phyloP scores from a whole-genome alignment of 2,888 invertebrate species.

The Agrotis exclamationis region DNA sequence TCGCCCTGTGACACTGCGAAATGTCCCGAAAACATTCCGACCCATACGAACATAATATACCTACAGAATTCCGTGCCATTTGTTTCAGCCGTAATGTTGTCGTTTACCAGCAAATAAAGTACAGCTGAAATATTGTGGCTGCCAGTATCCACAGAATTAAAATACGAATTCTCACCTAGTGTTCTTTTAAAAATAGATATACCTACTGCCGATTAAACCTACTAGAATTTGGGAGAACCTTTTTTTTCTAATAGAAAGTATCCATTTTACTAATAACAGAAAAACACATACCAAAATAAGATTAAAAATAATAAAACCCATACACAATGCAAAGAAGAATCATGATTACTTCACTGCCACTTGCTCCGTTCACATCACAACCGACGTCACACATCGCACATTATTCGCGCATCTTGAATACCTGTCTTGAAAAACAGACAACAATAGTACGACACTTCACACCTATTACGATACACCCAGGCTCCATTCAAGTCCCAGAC shows the following conservation, averaged over 20 bases:
- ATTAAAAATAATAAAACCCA: not conserved
- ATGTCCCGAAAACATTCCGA: slow-evolving; percentile 72
- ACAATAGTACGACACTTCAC: slow-evolving; percentile 89
- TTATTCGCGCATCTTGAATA: slow-evolving; percentile 78
- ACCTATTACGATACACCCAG: slow-evolving; percentile 88
- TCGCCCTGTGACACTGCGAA: slow-evolving; percentile 64
- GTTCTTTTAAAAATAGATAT: not conserved
- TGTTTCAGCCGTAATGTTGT: slow-evolving; percentile 34
- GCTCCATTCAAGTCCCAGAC: slow-evolving; percentile 85
- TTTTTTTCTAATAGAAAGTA: slow-evolving; percentile 15
- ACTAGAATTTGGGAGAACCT: slow-evolving; percentile 9
- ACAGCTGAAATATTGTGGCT: slow-evolving; percentile 32
- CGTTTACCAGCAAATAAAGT: slow-evolving; percentile 30
- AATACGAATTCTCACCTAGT: not conserved
- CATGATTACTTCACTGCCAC: slow-evolving; percentile 43
- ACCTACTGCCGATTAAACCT: too few species aligned
- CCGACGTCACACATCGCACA: slow-evolving; percentile 68
- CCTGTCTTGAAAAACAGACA: slow-evolving; percentile 77
- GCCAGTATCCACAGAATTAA: slow-evolving; percentile 13
- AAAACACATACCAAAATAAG: not conserved
- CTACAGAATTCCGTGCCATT: slow-evolving; percentile 56
- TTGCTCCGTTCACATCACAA: slow-evolving; percentile 64
- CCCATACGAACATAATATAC: slow-evolving; percentile 60
- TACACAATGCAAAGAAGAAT: slow-evolving; percentile 20
- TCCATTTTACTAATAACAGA: not conserved